Conservation (phyloP, 2,888 invertebrate species). For the Perithous albicinctus region DNA sequence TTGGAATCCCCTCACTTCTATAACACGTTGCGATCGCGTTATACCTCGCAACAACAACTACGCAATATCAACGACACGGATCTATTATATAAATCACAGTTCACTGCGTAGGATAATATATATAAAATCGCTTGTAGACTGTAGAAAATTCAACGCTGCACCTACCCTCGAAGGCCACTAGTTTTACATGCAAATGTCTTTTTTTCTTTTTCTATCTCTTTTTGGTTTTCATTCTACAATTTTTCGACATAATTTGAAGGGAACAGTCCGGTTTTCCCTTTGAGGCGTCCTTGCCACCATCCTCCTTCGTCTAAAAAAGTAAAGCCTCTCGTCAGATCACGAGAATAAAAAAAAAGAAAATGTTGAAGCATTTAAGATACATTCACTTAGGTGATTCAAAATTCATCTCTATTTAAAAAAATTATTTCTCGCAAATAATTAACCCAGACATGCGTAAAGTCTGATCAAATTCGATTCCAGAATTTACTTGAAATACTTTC, state of each 20-base stretch:
- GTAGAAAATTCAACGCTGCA: slow-evolving; percentile 46
- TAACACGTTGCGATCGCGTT: slow-evolving; percentile 12
- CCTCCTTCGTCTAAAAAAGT: slow-evolving; percentile 87
- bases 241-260: slow-evolving; percentile 88
- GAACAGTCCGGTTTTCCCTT: slow-evolving; percentile 87
- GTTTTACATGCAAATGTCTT: slow-evolving; percentile 38
- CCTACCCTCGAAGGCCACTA: slow-evolving; percentile 55
- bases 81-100: slow-evolving; percentile 49
- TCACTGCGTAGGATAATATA: slow-evolving; percentile 44
- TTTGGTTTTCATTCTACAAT: slow-evolving; percentile 71
- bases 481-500: too few species aligned
- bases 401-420: too few species aligned
- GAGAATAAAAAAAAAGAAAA: not conserved
- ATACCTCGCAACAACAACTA: slow-evolving; percentile 19
- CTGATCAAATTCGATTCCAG: too few species aligned
- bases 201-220: not conserved
- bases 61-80: slow-evolving; percentile 30
- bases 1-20: slow-evolving; percentile 68
- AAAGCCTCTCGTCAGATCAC: not conserved
- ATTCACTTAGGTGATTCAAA: too few species aligned
- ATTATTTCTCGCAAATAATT: too few species aligned
- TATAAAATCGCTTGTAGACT: slow-evolving; percentile 41
- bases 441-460: too few species aligned
- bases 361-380: not conserved
- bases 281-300: slow-evolving; percentile 89